Conservation (phyloP, 2,113 vertebrate genomes). For the Tragulus kanchil region DNA sequence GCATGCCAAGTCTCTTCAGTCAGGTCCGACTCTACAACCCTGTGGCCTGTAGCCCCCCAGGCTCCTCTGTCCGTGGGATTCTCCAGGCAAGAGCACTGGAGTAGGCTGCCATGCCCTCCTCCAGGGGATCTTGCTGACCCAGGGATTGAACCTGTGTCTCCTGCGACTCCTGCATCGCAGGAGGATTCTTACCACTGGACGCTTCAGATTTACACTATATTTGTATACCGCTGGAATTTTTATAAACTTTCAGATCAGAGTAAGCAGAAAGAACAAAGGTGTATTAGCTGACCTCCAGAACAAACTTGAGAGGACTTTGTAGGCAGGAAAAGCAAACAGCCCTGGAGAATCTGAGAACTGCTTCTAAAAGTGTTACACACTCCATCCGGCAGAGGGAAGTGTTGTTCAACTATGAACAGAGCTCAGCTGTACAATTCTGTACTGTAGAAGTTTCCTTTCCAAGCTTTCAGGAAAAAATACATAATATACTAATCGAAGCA, state of each 20-base stretch:
- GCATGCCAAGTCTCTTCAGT: too few species aligned
- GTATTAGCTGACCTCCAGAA: background rate
- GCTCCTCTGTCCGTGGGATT: too few species aligned
- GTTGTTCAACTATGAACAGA: slow-evolving; percentile 33
- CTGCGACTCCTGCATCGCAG: too few species aligned
- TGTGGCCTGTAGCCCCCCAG: too few species aligned
- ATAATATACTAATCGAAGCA: background rate
- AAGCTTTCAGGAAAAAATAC: background rate
- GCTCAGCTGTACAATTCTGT: background rate
- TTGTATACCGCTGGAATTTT: background rate
- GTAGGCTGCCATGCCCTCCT: too few species aligned
- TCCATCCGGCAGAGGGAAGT: slow-evolving; percentile 66
- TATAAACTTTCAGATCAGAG: background rate
- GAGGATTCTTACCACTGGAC: too few species aligned
- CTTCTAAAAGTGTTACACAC: background rate
- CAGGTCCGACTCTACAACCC: too few species aligned
- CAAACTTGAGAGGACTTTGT: background rate
- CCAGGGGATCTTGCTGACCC: too few species aligned
- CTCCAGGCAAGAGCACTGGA: too few species aligned
- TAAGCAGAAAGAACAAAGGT: slow-evolving; percentile 35
- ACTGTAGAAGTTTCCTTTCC: background rate
- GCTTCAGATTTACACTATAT: background rate
- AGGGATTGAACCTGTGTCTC: too few species aligned
- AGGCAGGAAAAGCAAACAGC: background rate
- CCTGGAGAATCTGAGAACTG: background rate